A percentile compares a stretch with the other conserved stretches of the same genome.
These are phyloP conservation scores for Zosterops lateralis DNA, from an alignment of 2,113 vertebrate species.

Conservation along the genomic window DNA sequence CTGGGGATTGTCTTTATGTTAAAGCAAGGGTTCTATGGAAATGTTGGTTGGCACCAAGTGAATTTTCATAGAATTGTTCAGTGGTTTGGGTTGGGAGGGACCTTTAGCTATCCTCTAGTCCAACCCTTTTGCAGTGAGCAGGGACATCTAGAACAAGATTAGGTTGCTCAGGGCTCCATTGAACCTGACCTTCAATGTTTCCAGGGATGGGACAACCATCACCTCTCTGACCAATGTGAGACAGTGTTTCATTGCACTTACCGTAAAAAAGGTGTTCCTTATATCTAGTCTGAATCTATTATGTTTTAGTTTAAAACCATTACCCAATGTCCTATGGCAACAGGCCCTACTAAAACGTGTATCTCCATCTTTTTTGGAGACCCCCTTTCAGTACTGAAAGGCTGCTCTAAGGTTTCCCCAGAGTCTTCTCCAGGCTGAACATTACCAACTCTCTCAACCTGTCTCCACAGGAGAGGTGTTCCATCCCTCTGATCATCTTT, in stretches of 20 bases:
- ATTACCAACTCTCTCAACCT: background rate
- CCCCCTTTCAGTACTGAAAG: background rate
- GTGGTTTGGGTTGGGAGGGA: background rate
- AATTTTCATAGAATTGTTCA: background rate
- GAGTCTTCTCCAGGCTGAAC: background rate
- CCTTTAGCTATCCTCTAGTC: background rate
- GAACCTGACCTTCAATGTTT: background rate
- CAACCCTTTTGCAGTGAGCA: background rate
- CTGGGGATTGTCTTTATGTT: background rate
- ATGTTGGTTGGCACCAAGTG: background rate
- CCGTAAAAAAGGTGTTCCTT: background rate
- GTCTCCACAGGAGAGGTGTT: background rate
- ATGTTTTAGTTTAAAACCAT: background rate
- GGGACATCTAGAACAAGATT: background rate
- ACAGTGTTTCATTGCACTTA: background rate
- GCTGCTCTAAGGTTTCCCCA: background rate
- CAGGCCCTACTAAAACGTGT: background rate
- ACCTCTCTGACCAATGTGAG: background rate
- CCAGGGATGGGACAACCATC: background rate
- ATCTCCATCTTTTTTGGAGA: background rate
- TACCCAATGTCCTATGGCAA: background rate
- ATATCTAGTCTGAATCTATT: too few species aligned
- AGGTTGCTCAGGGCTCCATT: background rate
- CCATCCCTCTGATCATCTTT: background rate
- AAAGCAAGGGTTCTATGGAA: background rate